Conservation (phyloP, 1,140 invertebrate genomes). For the Idris sp. region DNA sequence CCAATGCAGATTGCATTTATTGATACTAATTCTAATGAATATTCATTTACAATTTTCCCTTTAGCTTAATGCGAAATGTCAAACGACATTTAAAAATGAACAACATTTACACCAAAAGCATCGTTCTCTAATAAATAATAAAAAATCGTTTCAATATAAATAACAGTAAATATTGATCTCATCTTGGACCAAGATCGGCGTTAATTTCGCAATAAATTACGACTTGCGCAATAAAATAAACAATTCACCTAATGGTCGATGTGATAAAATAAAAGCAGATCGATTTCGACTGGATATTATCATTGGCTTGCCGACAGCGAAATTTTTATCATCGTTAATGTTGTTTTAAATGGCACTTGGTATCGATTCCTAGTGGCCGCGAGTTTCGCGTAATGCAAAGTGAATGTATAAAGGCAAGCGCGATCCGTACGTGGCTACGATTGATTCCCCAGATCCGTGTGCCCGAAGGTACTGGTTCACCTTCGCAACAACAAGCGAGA, state of each 20-base stretch:
- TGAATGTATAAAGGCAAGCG: constrained; percentile 54
- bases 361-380: constrained; percentile 43
- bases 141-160: too few relatives aligned
- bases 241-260: constrained; percentile 23
- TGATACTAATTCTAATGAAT: too few relatives aligned
- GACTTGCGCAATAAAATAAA: constrained; percentile 28
- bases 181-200: constrained; percentile 9
- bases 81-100: too few relatives aligned
- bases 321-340: constrained; percentile 47
- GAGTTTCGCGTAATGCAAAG: constrained; percentile 50
- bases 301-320: constrained; percentile 15
- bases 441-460: constrained; percentile 55
- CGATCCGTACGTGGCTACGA: constrained; percentile 46
- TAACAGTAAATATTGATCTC: constrained; percentile 39
- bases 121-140: too few relatives aligned
- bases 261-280: constrained; percentile 30
- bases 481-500: constrained; percentile 42
- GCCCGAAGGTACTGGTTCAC: constrained; percentile 55
- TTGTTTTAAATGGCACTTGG: constrained; percentile 46
- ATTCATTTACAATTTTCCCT: too few relatives aligned
- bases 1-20: too few relatives aligned
- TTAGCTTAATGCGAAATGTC: too few relatives aligned
- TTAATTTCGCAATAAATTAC: constrained; percentile 14
- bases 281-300: constrained; percentile 31
- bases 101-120: too few relatives aligned